phyloP scores from a whole-genome alignment of 2,888 invertebrate genomes.

The Eupithecia subumbrata region DNA sequence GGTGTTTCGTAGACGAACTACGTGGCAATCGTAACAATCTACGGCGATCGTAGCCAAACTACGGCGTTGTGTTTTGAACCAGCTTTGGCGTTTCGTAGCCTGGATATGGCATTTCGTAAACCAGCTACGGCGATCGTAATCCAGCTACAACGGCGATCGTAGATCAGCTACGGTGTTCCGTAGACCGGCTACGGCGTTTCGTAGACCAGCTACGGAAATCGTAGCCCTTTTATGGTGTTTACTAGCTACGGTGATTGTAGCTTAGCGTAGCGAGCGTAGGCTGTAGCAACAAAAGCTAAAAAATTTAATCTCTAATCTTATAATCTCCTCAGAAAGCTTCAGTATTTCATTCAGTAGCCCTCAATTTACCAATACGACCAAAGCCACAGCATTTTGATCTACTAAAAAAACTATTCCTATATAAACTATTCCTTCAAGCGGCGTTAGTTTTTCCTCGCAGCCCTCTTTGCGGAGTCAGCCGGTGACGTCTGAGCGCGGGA shows the following conservation, averaged over 20 bases:
- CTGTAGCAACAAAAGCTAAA: neutral
- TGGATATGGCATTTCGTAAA: neutral
- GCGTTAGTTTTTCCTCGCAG: constrained; percentile 3
- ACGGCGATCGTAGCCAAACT: neutral
- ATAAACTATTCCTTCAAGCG: neutral
- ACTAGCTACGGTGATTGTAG: neutral
- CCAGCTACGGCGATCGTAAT: neutral
- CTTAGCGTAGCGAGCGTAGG: neutral
- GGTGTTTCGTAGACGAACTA: neutral
- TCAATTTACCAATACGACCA: neutral
- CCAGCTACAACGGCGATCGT: neutral
- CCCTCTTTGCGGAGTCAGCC: constrained; percentile 19
- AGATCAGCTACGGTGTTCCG: neutral
- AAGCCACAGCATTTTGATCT: neutral
- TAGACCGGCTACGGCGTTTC: neutral
- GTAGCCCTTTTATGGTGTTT: too few relatives aligned
- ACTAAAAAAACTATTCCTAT: too few relatives aligned
- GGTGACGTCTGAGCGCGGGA: constrained; percentile 31
- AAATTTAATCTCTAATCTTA: neutral
- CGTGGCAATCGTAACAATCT: neutral
- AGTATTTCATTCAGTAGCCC: neutral
- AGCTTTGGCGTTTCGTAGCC: neutral
- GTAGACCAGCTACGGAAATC: neutral
- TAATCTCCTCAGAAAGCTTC: neutral
- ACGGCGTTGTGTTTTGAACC: neutral